Base-by-base conservation (phyloP, 1,140 invertebrate species). In the Pogonognathellus flavescens region DNA sequence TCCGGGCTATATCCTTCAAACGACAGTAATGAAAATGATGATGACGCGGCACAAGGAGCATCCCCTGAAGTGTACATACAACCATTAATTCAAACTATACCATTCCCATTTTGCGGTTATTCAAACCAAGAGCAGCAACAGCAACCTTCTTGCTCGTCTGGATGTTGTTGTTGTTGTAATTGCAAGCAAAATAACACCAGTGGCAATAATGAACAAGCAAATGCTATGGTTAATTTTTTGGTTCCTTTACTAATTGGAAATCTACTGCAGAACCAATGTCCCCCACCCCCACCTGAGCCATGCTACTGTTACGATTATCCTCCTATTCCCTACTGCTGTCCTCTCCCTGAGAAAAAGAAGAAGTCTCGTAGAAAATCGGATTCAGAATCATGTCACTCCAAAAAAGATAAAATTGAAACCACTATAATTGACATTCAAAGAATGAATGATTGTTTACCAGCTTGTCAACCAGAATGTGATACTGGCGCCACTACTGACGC, bases 371-470 rank as follows among this genome's bases (percentile, higher is more conserved):
- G 22, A 20, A 3, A 60, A 0, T 59, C 13, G 5, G 59, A 20
- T n/a, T 5, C 9, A n/a, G 22, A 20, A 20, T 20, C 59, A 4
- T 11, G 11, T 25, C 6, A 22, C 20, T 8, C 1, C 16, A 20
- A 60, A 4, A 9, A 20, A 18, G 8, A 60, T 25, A 8, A 13
- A 1, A 66, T 66, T 10, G 60, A 66, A 20, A 66, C 60, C 9
- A 66, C 60, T 11, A 66, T 66, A 13, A 66, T 66, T 66, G 60
- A 66, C 25, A 66, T 66, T 66, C 20, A 66, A 11, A 0, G 60
- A 31, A 7, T 22, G 1, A 22, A 66, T 20, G 59, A 25, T 5
- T 66, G 22, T 25, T 22, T 7, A 7, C 60, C 53, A 55, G 11
- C 53, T 11, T 55, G 53, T 55, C 53, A 11, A 55, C 2, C 53